These are phyloP conservation scores for Athene noctua DNA, from an alignment of 2,113 vertebrate genomes.

Conservation along the genomic window DNA sequence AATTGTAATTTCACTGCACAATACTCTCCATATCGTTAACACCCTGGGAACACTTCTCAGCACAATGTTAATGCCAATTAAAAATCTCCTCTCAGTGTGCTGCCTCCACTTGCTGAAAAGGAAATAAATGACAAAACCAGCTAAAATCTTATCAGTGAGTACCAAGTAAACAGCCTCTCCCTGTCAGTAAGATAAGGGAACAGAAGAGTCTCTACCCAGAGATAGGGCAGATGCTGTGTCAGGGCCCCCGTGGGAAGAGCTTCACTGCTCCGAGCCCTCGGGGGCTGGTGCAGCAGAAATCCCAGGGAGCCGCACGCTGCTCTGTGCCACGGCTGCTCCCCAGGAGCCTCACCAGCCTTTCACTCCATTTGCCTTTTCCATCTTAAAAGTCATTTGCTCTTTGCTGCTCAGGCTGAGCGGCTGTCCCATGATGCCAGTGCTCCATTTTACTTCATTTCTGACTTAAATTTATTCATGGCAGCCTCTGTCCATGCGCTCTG, in stretches of 20 bases:
- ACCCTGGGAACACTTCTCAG: slow-evolving; percentile 42
- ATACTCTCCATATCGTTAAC: slow-evolving; percentile 54
- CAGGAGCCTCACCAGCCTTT: not conserved
- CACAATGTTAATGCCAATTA: slow-evolving; percentile 57
- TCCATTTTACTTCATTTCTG: not conserved
- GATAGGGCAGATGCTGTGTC: not conserved
- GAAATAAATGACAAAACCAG: not conserved
- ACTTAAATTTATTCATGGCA: not conserved
- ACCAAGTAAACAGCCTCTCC: not conserved
- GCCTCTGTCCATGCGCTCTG: not conserved
- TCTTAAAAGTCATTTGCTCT: not conserved
- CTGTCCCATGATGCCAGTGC: not conserved
- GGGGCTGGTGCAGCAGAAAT: not conserved
- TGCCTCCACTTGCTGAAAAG: slow-evolving; percentile 30
- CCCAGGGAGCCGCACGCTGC: not conserved
- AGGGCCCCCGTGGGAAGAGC: not conserved
- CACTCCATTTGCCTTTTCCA: not conserved
- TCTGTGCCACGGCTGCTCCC: not conserved
- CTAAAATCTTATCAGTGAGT: not conserved
- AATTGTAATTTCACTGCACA: slow-evolving; percentile 22
- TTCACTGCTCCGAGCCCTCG: not conserved
- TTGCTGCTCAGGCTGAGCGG: not conserved
- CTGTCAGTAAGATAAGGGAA: not conserved
- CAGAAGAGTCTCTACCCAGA: not conserved
- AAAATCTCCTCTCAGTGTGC: slow-evolving; percentile 39